Evolutionary conservation across 2,888 invertebrate genomes (phyloP).

Genomic region (Brachynemurus nebulosus): DNA sequence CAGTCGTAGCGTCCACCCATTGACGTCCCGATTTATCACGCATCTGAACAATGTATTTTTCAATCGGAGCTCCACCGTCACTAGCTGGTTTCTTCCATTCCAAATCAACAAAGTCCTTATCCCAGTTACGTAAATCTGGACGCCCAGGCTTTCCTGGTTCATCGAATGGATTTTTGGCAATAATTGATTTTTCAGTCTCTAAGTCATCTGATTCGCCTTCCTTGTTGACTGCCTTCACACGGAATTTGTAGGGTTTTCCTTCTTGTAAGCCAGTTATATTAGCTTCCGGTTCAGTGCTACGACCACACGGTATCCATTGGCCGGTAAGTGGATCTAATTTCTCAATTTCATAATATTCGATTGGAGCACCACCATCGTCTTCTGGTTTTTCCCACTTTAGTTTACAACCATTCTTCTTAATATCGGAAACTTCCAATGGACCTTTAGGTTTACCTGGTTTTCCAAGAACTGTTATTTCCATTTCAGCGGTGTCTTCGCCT

Average conservation of each 20-base stretch:
- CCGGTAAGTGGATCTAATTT: constrained; percentile 85
- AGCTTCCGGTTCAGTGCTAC: constrained; percentile 72
- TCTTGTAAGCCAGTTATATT: constrained; percentile 74
- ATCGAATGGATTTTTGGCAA: constrained; percentile 98
- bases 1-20: constrained; percentile 72
- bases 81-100: constrained; percentile 82
- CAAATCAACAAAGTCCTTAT: constrained; percentile 90
- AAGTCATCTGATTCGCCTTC: constrained; percentile 96
- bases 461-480: constrained; percentile 73
- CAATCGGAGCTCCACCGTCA: constrained; percentile 95
- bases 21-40: constrained; percentile 75
- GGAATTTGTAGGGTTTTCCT: constrained; percentile 96
- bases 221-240: constrained; percentile 94
- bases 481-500: constrained; percentile 82
- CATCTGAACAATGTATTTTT: constrained; percentile 89
- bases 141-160: constrained; percentile 87
- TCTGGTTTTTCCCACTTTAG: constrained; percentile 88
- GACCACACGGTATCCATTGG: constrained; percentile 86
- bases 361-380: constrained; percentile 88
- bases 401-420: constrained; percentile 85
- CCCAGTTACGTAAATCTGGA: constrained; percentile 85
- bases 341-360: constrained; percentile 93
- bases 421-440: constrained; percentile 74
- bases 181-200: constrained; percentile 82
- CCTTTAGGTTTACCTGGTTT: constrained; percentile 71